Evolutionary conservation across 2,797 vertebrate species (phyloP).

Genomic region (Falco peregrinus): DNA sequence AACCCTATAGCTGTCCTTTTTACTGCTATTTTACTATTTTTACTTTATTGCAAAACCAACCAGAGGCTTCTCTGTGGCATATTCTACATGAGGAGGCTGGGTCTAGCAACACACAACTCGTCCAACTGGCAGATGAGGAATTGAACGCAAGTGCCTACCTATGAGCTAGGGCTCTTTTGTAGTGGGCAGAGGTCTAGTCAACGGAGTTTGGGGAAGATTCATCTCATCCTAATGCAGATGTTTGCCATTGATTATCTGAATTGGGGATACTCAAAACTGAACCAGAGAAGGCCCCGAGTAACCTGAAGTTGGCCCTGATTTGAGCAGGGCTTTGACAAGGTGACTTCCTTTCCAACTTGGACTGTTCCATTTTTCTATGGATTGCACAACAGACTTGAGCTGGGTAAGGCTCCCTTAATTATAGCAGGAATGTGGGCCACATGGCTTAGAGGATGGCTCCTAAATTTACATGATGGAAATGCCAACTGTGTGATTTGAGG

Average conservation of each 20-base stretch:
- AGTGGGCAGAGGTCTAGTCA: not conserved
- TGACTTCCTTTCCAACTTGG: not conserved
- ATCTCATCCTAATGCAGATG: not conserved
- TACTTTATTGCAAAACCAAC: not conserved
- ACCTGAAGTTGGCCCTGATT: not conserved
- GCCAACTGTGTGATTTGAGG: not conserved
- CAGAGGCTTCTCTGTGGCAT: not conserved
- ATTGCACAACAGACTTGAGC: not conserved
- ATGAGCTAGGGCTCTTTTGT: not conserved
- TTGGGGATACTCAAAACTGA: not conserved
- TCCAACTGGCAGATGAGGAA: not conserved
- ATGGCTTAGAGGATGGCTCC: not conserved
- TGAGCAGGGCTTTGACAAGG: not conserved
- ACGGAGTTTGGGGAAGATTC: not conserved
- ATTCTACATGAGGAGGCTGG: not conserved
- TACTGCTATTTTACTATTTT: not conserved
- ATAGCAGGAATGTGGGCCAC: accelerated
- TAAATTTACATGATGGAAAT: not conserved
- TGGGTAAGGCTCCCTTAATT: not conserved
- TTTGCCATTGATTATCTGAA: not conserved
- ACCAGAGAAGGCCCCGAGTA: not conserved
- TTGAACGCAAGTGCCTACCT: not conserved
- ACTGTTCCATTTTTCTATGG: not conserved
- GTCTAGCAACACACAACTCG: not conserved
- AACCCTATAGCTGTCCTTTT: not conserved